phyloP scores from a whole-genome alignment of 2,113 vertebrate species.

The Xenopus laevis region DNA sequence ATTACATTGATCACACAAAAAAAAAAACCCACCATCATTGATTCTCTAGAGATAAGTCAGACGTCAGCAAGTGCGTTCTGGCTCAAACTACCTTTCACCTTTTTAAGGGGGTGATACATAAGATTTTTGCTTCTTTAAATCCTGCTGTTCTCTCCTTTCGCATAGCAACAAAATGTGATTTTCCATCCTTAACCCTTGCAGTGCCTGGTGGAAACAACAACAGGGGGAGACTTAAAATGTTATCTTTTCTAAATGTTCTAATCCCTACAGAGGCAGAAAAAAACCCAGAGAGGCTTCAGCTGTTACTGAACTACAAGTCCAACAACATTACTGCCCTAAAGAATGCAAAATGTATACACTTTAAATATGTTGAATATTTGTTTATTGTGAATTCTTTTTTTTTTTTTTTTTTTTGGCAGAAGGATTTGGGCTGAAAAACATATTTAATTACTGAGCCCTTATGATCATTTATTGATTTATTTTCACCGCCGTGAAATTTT shows the following conservation, averaged over 20 bases:
- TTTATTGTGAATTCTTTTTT: too few species aligned
- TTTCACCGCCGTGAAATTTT: background rate
- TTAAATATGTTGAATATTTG: too few species aligned
- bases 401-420: too few species aligned
- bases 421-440: too few species aligned
- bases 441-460: too few species aligned
- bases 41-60: constrained; percentile 63
- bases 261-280: too few species aligned
- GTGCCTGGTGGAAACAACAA: background rate
- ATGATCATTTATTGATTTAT: background rate
- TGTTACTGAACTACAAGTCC: background rate
- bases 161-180: constrained; percentile 63
- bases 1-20: constrained; percentile 66
- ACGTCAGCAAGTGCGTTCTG: constrained; percentile 59
- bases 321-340: background rate
- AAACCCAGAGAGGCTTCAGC: too few species aligned
- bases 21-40: constrained; percentile 54
- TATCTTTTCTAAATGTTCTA: background rate
- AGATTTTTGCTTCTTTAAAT: constrained; percentile 45
- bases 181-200: constrained; percentile 64
- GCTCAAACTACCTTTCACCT: constrained; percentile 66
- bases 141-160: constrained; percentile 52
- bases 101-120: constrained; percentile 59
- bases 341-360: too few species aligned
- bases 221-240: background rate